Evolutionary conservation across 2,888 invertebrate species (phyloP), one percentile per base, ranked within the genome.

Genomic region (Synanthedon tipuliformis): DNA sequence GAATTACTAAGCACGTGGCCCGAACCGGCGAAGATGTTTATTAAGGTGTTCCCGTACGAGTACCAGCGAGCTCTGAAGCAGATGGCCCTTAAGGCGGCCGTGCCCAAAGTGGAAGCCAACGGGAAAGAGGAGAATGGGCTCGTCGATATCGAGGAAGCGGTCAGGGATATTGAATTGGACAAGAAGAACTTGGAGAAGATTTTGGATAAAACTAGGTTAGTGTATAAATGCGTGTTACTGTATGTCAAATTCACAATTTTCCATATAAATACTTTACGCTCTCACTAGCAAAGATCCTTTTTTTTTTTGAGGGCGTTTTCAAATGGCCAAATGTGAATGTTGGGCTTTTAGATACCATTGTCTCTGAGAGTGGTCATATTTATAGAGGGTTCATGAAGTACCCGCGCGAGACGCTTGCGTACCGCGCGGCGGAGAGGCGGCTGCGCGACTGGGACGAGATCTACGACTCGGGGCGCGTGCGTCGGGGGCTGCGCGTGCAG

Each of bases 1-100:
- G 89, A 92, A 34, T 86, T 99, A 40, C 81, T 99, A 0, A 86
- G 90, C 60, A 90, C 94, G 55, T 96, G 98, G 98, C 90, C 92
- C 0, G 88, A 89, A 55, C 90, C 92, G 53, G 91, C 94, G 50
- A 83, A 90, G 34, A 90, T 93, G 75, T 97, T 99, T 75, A 90
- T 97, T 53, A 99, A 99, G 89, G 95, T 99, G 50, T 99, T 99
- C 89, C 99, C 99, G 0, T 94, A 94, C 69, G 99, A 99, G 71
- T 99, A 98, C 84, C 97, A 98, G 71, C 90, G 94, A 58, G 98
- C 95, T 1, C 83, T 99, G 18, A 92, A 93, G 61, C 92, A 92
- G 60, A 71, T 94, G 68, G 89, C 89, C 34, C 49, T 68, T 11
- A 60, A 69, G 40, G 76, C 78, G 7, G 52, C 58, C 51, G 61